Base-by-base conservation (phyloP, 2,113 vertebrate genomes). In the Pogona vitticeps region DNA sequence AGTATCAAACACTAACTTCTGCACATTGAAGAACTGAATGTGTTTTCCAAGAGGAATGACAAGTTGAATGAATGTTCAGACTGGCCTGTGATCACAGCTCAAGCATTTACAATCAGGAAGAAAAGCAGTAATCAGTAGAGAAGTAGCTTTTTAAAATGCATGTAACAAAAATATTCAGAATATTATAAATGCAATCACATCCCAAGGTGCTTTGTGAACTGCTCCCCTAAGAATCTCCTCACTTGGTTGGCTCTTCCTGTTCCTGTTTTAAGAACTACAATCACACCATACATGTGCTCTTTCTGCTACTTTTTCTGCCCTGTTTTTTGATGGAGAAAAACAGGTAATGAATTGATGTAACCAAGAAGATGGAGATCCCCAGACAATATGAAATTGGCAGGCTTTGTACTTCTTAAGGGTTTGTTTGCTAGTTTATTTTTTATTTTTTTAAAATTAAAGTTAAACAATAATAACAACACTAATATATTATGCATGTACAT, bases 121-220 rank as follows among this genome's bases (percentile, higher is more conserved):
- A 93, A 95, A 94, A 95, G 94, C 92, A 95, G 92, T 95, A 96
- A 96, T 97, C 96, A 96, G 89, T 92, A 93, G 88, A 92, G 89
- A 95, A 96, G 94, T 89, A 83, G 86, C 95, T 86, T 94, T 95
- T 95, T 89, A 91, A 91, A 95, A 94, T 91, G 94, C 88, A 85
- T 91, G 89, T 95, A 95, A 94, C 88, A 89, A 90, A 95, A 96
- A 95, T 93, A 89, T 93, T 94, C 84, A 20, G 91, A 92, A 91
- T 89, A 95, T 93, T 92, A 96, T 95, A 96, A 94, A 95, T 73
- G 93, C 94, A 94, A 94, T 94, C 95, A 93, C 91, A 95, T 95
- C 88, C 89, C 86, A 95, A 94, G 90, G 83, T 95, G 58, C 21
- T 96, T 95, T 92, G 90, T 91, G 95, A 95, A 95, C 91, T 86